A percentile compares a stretch with the other conserved stretches of the same genome.
Conservation (phyloP, 2,888 invertebrate genomes). For the Heliconius sara region DNA sequence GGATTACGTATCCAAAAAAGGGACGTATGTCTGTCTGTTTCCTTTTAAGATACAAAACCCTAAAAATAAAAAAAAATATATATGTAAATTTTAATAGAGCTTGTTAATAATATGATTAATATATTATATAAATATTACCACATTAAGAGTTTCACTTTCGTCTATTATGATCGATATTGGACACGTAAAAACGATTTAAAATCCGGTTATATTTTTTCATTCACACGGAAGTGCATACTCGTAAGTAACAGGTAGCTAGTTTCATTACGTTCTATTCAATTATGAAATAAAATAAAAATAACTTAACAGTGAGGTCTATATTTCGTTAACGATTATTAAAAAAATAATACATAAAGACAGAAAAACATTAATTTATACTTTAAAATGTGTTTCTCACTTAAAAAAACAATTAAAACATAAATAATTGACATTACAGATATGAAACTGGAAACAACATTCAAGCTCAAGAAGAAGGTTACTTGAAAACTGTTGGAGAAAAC, state of each 20-base stretch:
- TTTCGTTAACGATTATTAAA: background rate
- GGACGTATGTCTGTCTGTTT: background rate
- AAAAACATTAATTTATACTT: background rate
- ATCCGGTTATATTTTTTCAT: constrained; percentile 21
- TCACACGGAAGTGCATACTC: background rate
- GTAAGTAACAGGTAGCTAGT: background rate
- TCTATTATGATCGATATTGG: constrained; percentile 4
- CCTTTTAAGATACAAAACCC: background rate
- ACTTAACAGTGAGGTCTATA: background rate
- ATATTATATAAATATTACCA: constrained; percentile 20
- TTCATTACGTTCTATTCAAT: background rate
- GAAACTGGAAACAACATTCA: constrained; percentile 93
- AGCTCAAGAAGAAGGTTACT: constrained; percentile 90
- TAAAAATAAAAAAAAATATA: background rate
- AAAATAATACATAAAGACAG: background rate
- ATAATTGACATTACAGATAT: constrained; percentile 81
- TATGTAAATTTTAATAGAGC: background rate
- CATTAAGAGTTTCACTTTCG: constrained; percentile 23
- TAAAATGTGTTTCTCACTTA: too few species aligned
- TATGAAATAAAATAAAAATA: background rate
- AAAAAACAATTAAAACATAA: background rate
- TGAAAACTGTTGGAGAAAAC: constrained; percentile 87
- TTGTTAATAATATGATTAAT: constrained; percentile 1
- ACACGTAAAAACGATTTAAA: constrained; percentile 5
- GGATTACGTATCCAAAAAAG: background rate